Evolutionary conservation across 2,113 vertebrate species (phyloP), one percentile per base, ranked within the genome.

Genomic region (Acanthochromis polyacanthus): DNA sequence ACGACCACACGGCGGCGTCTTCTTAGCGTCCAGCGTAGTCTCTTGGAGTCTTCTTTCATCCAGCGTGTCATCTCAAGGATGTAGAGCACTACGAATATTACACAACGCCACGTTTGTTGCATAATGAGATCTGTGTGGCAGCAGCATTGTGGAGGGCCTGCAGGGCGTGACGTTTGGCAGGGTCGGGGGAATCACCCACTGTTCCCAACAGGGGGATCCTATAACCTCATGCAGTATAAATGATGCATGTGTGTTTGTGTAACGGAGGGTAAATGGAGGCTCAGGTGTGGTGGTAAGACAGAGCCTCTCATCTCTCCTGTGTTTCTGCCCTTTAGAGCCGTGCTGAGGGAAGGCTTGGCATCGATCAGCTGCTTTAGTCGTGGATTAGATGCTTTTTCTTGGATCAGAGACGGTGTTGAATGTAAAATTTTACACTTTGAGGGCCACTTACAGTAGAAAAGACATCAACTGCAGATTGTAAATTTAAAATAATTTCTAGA

Each of bases 201-300:
- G 76, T 66, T 91, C 71, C 65, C 67, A 22, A 16, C 4, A 70
- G 89, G 86, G 82, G 86, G 82, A 84, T 91, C 40, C 51, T 50
- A 69, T 89, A 69, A 79, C 84, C 80, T 88, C 50, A 78, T 92
- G 81, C 78, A 91, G 58, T 82, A 91, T 87, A 52, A 60, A 93
- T 90, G 72, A 80, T 80, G 2, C 10, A 30, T 40, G 85, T 58
- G 68, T 79, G n/a, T 63, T 60, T 71, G 9, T 57, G 70, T 45
- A 17, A 56, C 46, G 25, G 1, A n/a, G 72, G 81, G 60, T 67
- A 57, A 63, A 67, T 0, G 14, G 14, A 32, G 84, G 81, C 71
- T 88, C 78, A 85, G 86, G 85, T 91, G 84, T 87, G 78, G 45
- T 48, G 32, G 45, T 43, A 57, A 50, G 40, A 55, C 48, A 2